Percentiles rank a stretch among this genome's conserved stretches.
phyloP scores from a whole-genome alignment of 2,797 vertebrate genomes.

The Coreius guichenoti region DNA sequence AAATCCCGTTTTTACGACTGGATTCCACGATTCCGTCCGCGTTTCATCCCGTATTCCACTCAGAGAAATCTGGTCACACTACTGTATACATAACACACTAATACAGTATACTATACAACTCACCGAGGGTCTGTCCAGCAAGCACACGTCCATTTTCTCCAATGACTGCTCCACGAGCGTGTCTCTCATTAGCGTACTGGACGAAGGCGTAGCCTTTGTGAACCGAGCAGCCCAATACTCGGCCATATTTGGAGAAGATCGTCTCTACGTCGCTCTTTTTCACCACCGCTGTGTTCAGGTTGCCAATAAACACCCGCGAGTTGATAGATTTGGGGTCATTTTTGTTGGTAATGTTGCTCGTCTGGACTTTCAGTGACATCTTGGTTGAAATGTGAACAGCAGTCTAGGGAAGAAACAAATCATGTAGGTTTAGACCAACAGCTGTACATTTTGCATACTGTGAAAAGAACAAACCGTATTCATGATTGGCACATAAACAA shows the following conservation, averaged over 20 bases:
- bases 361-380: slow-evolving; percentile 94
- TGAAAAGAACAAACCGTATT: not conserved
- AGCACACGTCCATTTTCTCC: slow-evolving; percentile 90
- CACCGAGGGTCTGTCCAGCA: slow-evolving; percentile 91
- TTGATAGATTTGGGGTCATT: slow-evolving; percentile 97
- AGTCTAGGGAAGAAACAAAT: slow-evolving; percentile 48
- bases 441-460: not conserved
- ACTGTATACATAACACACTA: not conserved
- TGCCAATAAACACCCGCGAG: slow-evolving; percentile 94
- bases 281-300: slow-evolving; percentile 93
- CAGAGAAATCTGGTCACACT: not conserved
- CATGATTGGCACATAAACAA: not conserved
- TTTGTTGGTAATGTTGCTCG: slow-evolving; percentile 96
- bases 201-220: slow-evolving; percentile 95
- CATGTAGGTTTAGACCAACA: not conserved
- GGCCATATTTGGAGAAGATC: slow-evolving; percentile 92
- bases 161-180: slow-evolving; percentile 88
- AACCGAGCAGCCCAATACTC: slow-evolving; percentile 91
- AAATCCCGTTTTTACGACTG: too few relatives aligned
- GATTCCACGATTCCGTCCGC: too few relatives aligned
- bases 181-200: slow-evolving; percentile 90
- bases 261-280: slow-evolving; percentile 93
- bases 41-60: not conserved
- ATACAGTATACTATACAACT: slow-evolving; percentile 60
- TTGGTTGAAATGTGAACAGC: slow-evolving; percentile 65